Percentiles rank a stretch among this genome's conserved stretches.
Evolutionary conservation across 2,888 invertebrate species (phyloP).

Genomic region (Pyralis farinalis): DNA sequence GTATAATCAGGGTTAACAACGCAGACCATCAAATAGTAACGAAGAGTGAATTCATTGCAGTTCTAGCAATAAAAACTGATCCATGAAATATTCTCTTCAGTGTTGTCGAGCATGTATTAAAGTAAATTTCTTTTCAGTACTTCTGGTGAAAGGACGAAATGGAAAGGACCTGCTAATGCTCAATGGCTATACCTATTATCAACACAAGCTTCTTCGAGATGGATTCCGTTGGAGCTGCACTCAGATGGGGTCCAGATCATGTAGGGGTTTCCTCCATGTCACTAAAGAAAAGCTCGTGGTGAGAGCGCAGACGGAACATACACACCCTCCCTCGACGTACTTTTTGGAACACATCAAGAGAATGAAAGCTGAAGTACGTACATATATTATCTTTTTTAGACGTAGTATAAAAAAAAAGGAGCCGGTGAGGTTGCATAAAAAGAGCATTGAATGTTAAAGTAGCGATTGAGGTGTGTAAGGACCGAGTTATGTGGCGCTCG

Average conservation of each 20-base stretch:
- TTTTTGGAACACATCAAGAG: conserved; percentile 32
- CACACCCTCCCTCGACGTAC: conserved; percentile 63
- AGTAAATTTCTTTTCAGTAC: conserved; percentile 44
- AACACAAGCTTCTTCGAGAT: conserved; percentile 63
- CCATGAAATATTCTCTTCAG: too few species aligned
- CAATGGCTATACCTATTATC: conserved; percentile 70
- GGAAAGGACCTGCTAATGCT: conserved; percentile 67
- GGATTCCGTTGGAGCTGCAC: conserved; percentile 75
- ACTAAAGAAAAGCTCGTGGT: conserved; percentile 62
- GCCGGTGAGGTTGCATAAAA: too few species aligned
- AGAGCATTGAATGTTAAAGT: too few species aligned
- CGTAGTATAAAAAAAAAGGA: too few species aligned
- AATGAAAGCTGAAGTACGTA: neutral
- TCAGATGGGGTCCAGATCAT: conserved; percentile 72
- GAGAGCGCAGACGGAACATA: conserved; percentile 61
- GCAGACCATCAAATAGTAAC: too few species aligned
- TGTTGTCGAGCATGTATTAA: too few species aligned
- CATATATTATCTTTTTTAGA: neutral
- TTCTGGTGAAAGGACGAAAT: conserved; percentile 64
- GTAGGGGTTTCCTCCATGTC: conserved; percentile 67
- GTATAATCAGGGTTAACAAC: too few species aligned
- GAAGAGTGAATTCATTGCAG: too few species aligned
- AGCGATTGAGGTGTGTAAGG: too few species aligned
- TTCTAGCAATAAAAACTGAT: too few species aligned
- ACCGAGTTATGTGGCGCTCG: too few species aligned